These are phyloP conservation scores for Nothura maculosa DNA, from an alignment of 2,797 vertebrate genomes.

Conservation along the genomic window DNA sequence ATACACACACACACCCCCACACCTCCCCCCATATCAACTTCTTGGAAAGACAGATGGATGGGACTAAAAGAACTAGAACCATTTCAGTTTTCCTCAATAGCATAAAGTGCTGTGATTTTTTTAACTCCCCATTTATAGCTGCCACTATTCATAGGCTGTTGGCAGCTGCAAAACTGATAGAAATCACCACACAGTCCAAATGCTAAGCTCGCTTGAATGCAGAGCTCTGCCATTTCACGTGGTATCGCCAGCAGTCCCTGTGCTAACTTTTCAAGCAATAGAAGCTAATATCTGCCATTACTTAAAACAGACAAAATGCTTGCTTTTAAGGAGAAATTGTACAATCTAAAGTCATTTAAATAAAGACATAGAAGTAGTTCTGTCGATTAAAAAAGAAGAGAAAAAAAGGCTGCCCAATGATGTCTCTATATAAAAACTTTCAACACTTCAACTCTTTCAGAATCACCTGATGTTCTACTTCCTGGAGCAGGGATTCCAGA, in stretches of 20 bases:
- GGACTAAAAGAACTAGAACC: not conserved
- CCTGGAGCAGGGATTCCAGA: constrained; percentile 96
- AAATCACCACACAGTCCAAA: not conserved
- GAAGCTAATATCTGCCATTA: not conserved
- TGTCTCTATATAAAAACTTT: not conserved
- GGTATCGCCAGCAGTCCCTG: not conserved
- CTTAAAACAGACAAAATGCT: not conserved
- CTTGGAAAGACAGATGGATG: not conserved
- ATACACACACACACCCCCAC: not conserved
- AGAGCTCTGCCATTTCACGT: not conserved
- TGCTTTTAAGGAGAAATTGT: not conserved
- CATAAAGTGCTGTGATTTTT: not conserved
- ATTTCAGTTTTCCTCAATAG: not conserved
- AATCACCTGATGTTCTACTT: constrained; percentile 98
- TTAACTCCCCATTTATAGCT: not conserved
- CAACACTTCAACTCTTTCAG: not conserved
- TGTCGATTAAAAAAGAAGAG: not conserved
- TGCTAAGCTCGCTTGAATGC: not conserved
- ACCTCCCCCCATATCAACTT: not conserved
- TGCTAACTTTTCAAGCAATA: not conserved
- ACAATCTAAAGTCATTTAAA: not conserved
- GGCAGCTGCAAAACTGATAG: not conserved
- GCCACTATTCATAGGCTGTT: not conserved
- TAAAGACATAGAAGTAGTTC: not conserved
- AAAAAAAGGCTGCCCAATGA: not conserved